These are phyloP conservation scores for Drosophila setosimentum DNA, from an alignment of 2,888 invertebrate genomes.

Conservation along the genomic window DNA sequence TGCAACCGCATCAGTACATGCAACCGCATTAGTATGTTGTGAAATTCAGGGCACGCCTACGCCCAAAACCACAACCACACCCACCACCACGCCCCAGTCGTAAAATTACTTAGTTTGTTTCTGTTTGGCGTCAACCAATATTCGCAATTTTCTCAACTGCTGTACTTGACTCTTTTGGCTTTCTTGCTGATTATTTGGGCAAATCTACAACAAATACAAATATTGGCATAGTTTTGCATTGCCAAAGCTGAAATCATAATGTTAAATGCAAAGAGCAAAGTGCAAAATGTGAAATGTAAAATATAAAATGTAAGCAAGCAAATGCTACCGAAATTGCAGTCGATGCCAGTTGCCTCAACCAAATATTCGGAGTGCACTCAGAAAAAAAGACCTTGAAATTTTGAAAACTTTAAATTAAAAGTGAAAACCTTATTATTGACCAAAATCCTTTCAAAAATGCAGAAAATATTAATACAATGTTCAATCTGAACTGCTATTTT, in stretches of 20 bases:
- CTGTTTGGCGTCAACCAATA: slow-evolving; percentile 34
- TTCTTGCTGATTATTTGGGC: slow-evolving; percentile 32
- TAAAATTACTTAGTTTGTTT: slow-evolving; percentile 38
- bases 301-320: slow-evolving; percentile 21
- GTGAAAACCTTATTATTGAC: background rate
- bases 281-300: slow-evolving; percentile 3
- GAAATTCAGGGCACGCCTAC: background rate
- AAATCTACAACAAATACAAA: slow-evolving; percentile 53
- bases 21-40: slow-evolving; percentile 1
- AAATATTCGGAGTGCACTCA: background rate
- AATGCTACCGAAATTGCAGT: slow-evolving; percentile 5
- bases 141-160: slow-evolving; percentile 42
- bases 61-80: background rate
- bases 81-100: slow-evolving; percentile 1
- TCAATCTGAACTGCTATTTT: background rate
- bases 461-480: background rate
- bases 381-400: background rate
- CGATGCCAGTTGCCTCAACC: background rate
- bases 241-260: slow-evolving; percentile 7
- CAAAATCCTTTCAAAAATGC: background rate
- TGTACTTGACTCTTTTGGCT: slow-evolving; percentile 31
- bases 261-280: slow-evolving; percentile 15
- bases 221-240: slow-evolving; percentile 38
- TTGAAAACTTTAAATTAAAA: background rate
- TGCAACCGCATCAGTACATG: slow-evolving; percentile 4